A percentile compares a stretch with the other conserved stretches of the same genome.
Evolutionary conservation across 2,113 vertebrate genomes (phyloP).

Genomic region (Erpornis zantholeuca): DNA sequence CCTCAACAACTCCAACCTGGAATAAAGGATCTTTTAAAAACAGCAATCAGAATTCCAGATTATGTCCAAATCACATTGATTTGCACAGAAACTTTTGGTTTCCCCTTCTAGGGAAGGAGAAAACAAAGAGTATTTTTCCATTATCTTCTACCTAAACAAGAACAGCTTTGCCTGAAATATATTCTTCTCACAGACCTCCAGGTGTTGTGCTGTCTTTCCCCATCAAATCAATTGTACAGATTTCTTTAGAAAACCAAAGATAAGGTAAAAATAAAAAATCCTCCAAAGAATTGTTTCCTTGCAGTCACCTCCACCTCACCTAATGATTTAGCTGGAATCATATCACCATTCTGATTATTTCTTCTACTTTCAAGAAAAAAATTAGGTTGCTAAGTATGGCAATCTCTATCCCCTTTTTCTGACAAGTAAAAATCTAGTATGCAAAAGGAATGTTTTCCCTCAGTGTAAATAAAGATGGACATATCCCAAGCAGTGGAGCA

Average conservation of each 20-base stretch:
- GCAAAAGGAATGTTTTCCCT: neutral
- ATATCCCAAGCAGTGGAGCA: neutral
- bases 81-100: neutral
- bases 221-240: neutral
- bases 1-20: neutral
- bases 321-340: neutral
- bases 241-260: neutral
- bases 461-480: neutral
- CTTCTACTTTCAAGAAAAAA: neutral
- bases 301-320: neutral
- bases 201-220: neutral
- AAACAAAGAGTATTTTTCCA: neutral
- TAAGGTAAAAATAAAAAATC: neutral
- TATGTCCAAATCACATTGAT: neutral
- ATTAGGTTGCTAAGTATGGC: neutral
- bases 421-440: neutral
- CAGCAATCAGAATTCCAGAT: neutral
- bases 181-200: neutral
- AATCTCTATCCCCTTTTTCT: neutral
- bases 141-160: neutral
- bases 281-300: neutral
- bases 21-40: neutral
- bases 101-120: neutral
- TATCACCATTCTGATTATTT: neutral
- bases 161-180: neutral